Conservation (phyloP, 92 coral and sea anemone species). For the Epizoanthus fatuus region DNA sequence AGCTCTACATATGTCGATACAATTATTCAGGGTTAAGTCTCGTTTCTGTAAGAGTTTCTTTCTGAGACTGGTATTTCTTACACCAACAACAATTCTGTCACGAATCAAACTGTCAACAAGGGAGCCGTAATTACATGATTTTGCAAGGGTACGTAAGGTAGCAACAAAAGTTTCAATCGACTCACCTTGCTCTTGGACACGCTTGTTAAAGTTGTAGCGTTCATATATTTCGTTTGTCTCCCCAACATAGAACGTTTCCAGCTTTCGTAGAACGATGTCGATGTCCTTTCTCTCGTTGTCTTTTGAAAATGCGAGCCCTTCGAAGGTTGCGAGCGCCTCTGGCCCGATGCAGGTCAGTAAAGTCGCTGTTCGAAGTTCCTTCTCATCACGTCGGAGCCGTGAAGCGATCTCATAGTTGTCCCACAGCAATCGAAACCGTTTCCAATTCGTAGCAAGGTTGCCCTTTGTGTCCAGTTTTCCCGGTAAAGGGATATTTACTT, state of each 20-base stretch:
- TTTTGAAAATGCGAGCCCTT: constrained; percentile 49
- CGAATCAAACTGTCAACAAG: constrained; percentile 39
- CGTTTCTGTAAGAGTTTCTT: constrained; percentile 41
- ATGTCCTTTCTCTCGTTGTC: constrained; percentile 48
- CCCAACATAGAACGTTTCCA: constrained; percentile 55
- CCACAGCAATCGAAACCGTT: too few species aligned
- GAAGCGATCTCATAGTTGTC: too few species aligned
- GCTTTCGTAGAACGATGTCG: constrained; percentile 55
- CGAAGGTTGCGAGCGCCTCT: too few species aligned
- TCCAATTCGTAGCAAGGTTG: too few species aligned
- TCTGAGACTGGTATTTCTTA: constrained; percentile 20
- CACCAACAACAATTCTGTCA: constrained; percentile 34
- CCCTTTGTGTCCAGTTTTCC: too few species aligned
- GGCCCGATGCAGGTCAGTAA: too few species aligned
- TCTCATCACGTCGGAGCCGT: too few species aligned
- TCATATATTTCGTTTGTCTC: constrained; percentile 59
- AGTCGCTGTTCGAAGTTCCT: too few species aligned
- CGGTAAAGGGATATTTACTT: too few species aligned
- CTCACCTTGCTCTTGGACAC: constrained; percentile 46
- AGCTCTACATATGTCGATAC: constrained; percentile 42
- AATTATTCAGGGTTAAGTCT: constrained; percentile 35
- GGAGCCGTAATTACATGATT: constrained; percentile 44
- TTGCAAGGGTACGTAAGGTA: constrained; percentile 35
- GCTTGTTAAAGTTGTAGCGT: constrained; percentile 43
- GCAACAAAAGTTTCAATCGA: constrained; percentile 45